Conservation (phyloP, 2,888 invertebrate genomes). For the Ochropleura plecta region DNA sequence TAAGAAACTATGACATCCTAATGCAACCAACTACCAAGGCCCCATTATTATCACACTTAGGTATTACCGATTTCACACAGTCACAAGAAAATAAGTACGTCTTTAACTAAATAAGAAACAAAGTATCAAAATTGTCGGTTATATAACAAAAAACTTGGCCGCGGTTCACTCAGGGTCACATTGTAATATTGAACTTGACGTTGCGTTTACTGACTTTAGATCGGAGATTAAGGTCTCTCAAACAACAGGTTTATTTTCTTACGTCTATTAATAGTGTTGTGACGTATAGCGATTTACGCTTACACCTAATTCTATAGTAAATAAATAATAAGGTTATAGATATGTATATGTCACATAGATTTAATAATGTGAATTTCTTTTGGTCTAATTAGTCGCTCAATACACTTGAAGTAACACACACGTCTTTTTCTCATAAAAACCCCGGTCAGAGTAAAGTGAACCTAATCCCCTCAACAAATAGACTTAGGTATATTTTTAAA, state of each 20-base stretch:
- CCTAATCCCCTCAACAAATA: no score
- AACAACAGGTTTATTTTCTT: constrained; percentile 36
- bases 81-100: constrained; percentile 15
- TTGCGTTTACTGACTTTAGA: constrained; percentile 19
- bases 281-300: no score
- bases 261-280: constrained; percentile 9
- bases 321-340: no score
- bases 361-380: no score
- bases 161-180: constrained; percentile 37
- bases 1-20: neutral
- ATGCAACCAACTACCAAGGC: constrained; percentile 8
- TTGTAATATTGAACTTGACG: constrained; percentile 54
- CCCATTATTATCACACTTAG: neutral
- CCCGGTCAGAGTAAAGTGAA: no score
- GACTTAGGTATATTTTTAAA: neutral
- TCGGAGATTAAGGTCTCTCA: constrained; percentile 34
- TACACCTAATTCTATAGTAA: no score
- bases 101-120: neutral
- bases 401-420: no score
- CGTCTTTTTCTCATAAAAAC: no score
- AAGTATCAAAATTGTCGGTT: constrained; percentile 28
- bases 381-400: no score
- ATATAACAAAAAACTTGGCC: constrained; percentile 29
- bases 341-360: no score
- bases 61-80: constrained; percentile 2